Percentiles rank a stretch among this genome's conserved stretches.
Evolutionary conservation across 2,797 vertebrate genomes (phyloP).

Genomic region (Ibycter americanus): DNA sequence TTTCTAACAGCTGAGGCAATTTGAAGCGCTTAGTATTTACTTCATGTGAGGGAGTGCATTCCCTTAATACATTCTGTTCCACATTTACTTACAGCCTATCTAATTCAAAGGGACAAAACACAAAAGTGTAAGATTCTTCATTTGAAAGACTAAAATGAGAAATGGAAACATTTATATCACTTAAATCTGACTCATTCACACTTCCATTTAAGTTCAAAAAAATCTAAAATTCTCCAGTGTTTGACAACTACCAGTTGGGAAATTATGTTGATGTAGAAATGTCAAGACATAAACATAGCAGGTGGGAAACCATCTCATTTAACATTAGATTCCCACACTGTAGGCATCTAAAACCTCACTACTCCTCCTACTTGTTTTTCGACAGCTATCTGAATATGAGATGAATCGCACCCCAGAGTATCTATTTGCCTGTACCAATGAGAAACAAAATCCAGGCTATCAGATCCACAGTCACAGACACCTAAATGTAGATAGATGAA

Average conservation of each 20-base stretch:
- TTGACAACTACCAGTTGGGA: constrained; percentile 36
- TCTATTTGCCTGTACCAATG: not conserved
- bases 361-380: not conserved
- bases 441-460: not conserved
- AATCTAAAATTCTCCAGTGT: not conserved
- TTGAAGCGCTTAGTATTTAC: not conserved
- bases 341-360: not conserved
- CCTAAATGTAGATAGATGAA: not conserved
- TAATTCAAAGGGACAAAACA: not conserved
- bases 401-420: not conserved
- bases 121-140: not conserved
- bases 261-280: constrained; percentile 21
- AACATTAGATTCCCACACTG: not conserved
- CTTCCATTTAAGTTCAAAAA: not conserved
- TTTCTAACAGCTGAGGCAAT: not conserved
- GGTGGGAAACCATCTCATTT: constrained; percentile 28
- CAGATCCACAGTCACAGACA: not conserved
- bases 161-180: not conserved
- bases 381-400: not conserved
- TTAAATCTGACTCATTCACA: not conserved
- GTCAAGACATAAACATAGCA: constrained; percentile 28
- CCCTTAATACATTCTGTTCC: not conserved
- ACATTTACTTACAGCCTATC: not conserved
- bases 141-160: not conserved
- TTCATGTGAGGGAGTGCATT: not conserved